Base-by-base conservation (phyloP, 2,113 vertebrate species). In the Muntiacus reevesi region DNA sequence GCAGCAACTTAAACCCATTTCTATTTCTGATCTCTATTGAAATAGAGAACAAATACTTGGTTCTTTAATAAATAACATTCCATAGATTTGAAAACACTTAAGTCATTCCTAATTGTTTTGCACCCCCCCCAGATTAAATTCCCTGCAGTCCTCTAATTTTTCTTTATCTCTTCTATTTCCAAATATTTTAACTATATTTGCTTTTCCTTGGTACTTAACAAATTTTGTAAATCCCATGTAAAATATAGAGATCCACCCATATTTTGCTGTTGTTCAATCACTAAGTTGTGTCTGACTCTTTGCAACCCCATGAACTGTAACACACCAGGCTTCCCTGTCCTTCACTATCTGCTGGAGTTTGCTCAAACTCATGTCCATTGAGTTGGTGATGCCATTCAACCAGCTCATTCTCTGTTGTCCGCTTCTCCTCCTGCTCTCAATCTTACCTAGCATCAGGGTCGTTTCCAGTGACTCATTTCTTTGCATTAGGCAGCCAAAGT, bases 41-140 rank as follows among this genome's bases (percentile, higher is more conserved):
- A 95, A 94, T 28, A 95, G 50, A 97, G 60, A 97, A 83, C 91
- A 97, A 94, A 97, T 95, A 96, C 88, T 92, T 96, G 86, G 33
- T 93, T 95, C 86, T 97, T 95, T 90, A 97, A 97, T 91, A 95
- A 97, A 97, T 95, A 95, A 52, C 91, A 96, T 96, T 97, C 95
- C 57, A 93, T 89, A 94, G 91, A 74, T 78, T 95, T 96, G 89
- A 97, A 94, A 98, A 95, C 74, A 91, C 52, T 91, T 94, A 83
- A 86, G 50, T 95, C 91, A 52, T 89, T 57, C 45, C 59, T 96
- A 93, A 96, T 94, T 96, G 92, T 83, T 91, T 96, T 87, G 47
- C 60, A 19, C 28, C 55, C 36, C 36, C 71, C 36, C 36, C 74
- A 91, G 94, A 87, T 94, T 84, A 87, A 93, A 97, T 97, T 94